These are phyloP conservation scores for Aspiorhynchus laticeps DNA, from an alignment of 2,113 vertebrate species.

Conservation along the genomic window DNA sequence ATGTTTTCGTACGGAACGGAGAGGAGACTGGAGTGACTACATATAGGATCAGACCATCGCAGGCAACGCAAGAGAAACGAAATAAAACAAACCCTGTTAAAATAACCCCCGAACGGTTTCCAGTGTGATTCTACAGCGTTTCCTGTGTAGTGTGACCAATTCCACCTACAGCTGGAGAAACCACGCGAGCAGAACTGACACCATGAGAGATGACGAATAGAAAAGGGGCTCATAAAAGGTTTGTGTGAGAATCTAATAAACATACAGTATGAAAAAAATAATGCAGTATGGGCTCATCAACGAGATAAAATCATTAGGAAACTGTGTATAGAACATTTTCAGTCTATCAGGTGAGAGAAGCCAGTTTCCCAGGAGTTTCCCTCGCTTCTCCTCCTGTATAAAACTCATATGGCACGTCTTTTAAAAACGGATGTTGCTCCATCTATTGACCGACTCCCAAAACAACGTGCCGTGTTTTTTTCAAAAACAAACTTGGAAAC, in stretches of 20 bases:
- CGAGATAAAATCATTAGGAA: neutral
- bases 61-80: neutral
- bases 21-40: conserved; percentile 73
- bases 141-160: conserved; percentile 15
- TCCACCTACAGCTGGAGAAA: neutral
- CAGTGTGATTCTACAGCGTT: conserved; percentile 33
- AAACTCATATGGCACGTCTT: neutral
- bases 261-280: neutral
- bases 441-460: conserved; percentile 43
- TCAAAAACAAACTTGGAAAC: conserved; percentile 53
- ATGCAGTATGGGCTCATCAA: neutral
- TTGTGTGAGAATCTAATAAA: neutral
- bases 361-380: conserved; percentile 62
- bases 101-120: conserved; percentile 33
- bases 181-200: neutral
- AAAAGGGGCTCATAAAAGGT: conserved; percentile 10
- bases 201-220: neutral
- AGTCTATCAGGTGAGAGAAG: conserved; percentile 48
- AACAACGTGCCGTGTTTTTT: conserved; percentile 66
- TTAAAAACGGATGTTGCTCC: neutral
- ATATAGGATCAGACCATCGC: conserved; percentile 66
- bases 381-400: conserved; percentile 11
- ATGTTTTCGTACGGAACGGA: conserved; percentile 70
- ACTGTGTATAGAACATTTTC: conserved; percentile 9
- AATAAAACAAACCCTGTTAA: conserved; percentile 39